Conservation (phyloP, 2,113 vertebrate species). For the Drymodes brunneopygia region DNA sequence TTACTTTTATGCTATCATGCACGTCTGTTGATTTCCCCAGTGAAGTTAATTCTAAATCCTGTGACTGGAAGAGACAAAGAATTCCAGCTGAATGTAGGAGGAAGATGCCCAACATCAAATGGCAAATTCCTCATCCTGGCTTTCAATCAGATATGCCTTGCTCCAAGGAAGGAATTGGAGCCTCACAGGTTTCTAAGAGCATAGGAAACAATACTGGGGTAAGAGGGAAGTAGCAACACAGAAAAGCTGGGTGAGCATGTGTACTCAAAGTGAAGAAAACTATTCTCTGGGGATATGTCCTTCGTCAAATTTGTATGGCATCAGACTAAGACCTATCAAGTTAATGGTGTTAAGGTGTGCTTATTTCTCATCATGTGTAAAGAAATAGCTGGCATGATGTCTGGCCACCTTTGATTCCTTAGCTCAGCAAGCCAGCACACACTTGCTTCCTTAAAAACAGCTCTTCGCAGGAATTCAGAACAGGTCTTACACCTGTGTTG, state of each 20-base stretch:
- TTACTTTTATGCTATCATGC: background rate
- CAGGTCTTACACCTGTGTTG: background rate
- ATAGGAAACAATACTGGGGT: background rate
- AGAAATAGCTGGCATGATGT: background rate
- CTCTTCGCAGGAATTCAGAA: background rate
- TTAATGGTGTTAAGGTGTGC: background rate
- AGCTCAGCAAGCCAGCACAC: background rate
- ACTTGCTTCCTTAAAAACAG: background rate
- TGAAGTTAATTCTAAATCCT: background rate
- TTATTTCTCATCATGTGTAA: background rate
- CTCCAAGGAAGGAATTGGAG: background rate
- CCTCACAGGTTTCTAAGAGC: background rate
- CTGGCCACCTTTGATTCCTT: background rate
- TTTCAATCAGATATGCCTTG: background rate
- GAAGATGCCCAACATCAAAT: background rate
- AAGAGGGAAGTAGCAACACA: background rate
- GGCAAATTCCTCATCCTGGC: background rate
- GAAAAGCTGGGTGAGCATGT: rapidly evolving
- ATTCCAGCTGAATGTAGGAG: background rate
- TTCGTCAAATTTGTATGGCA: background rate
- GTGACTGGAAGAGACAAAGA: background rate
- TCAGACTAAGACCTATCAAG: background rate
- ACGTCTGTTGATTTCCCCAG: background rate
- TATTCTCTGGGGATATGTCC: background rate
- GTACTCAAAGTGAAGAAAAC: background rate